Conservation (phyloP, 2,888 invertebrate genomes). For the Oscheius sp. region DNA sequence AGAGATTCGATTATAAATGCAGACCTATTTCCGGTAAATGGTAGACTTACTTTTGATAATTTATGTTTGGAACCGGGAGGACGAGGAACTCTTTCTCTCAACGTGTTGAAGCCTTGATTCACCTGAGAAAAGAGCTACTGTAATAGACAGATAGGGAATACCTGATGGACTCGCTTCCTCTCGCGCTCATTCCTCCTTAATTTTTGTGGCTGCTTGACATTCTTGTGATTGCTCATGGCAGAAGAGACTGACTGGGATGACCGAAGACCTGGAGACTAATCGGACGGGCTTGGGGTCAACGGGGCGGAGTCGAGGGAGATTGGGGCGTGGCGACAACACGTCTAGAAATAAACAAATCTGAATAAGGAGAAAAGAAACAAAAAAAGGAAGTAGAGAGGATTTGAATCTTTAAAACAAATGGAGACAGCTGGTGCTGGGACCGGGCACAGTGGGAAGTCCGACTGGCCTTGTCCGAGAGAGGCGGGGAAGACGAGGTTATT, state of each 20-base stretch:
- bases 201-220: conserved; percentile 32
- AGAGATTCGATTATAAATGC: neutral
- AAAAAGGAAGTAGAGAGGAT: neutral
- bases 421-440: conserved; percentile 21
- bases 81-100: conserved; percentile 38
- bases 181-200: conserved; percentile 46
- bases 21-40: no score
- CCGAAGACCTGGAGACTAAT: neutral
- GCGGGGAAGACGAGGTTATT: no score
- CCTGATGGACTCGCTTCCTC: conserved; percentile 48
- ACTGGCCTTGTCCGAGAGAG: no score
- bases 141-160: conserved; percentile 6
- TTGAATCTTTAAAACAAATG: conserved; percentile 8
- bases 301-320: conserved; percentile 16
- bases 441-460: conserved; percentile 15
- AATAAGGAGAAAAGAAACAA: neutral
- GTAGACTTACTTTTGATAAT: conserved; percentile 43
- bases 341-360: neutral
- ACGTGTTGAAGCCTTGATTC: conserved; percentile 46
- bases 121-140: conserved; percentile 33
- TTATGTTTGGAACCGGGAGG: conserved; percentile 34
- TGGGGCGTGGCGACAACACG: neutral
- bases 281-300: conserved; percentile 10
- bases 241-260: neutral
- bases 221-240: conserved; percentile 27